Conservation (phyloP, 1,140 invertebrate species). For the Procambarus clarkii region DNA sequence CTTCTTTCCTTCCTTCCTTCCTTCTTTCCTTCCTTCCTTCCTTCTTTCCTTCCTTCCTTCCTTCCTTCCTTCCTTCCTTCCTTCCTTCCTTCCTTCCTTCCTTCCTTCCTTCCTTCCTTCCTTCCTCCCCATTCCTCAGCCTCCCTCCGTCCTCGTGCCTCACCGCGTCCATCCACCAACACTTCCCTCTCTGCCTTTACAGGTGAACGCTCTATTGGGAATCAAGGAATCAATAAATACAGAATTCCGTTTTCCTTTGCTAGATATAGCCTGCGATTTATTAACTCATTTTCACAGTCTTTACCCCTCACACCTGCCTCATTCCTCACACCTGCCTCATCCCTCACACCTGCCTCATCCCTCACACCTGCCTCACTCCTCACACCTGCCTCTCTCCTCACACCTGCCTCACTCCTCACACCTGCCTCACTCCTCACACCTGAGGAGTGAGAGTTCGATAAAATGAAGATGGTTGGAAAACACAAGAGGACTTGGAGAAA, state of each 20-base stretch:
- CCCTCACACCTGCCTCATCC: too few relatives aligned
- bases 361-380: too few relatives aligned
- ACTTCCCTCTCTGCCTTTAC: neutral
- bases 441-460: too few relatives aligned
- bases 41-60: conserved; percentile 8
- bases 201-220: conserved; percentile 9
- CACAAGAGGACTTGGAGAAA: too few relatives aligned
- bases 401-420: too few relatives aligned
- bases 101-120: neutral
- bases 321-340: too few relatives aligned
- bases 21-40: conserved; percentile 8
- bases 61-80: neutral
- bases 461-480: too few relatives aligned
- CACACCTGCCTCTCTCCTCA: too few relatives aligned
- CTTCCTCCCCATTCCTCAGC: neutral
- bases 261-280: too few relatives aligned
- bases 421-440: too few relatives aligned
- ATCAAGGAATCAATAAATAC: conserved; percentile 19
- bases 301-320: neutral
- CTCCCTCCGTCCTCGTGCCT: neutral
- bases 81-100: conserved; percentile 15
- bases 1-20: conserved; percentile 11
- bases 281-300: too few relatives aligned
- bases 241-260: conserved; percentile 14
- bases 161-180: too few relatives aligned